Conservation (phyloP, 2,888 invertebrate genomes). For the Julus scanicus region DNA sequence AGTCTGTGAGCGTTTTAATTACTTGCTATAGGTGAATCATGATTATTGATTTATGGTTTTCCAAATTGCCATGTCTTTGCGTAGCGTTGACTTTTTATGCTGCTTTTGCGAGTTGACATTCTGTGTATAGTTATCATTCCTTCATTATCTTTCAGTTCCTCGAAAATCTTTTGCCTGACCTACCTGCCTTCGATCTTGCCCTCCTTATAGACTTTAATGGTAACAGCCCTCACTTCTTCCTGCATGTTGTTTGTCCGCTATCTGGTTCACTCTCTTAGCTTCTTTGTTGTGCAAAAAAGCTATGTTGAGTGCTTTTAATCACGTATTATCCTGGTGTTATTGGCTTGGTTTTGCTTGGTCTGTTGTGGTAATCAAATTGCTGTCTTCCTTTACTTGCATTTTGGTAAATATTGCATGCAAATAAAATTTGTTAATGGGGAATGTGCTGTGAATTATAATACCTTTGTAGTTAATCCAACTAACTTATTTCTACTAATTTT, state of each 20-base stretch:
- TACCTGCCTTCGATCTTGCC: constrained; percentile 55
- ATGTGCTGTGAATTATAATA: too few relatives aligned
- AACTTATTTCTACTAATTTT: neutral
- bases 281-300: neutral
- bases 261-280: neutral
- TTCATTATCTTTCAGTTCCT: constrained; percentile 53
- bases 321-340: neutral
- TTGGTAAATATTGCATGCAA: neutral
- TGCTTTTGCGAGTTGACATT: neutral
- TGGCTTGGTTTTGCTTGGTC: neutral
- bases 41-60: too few relatives aligned
- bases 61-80: neutral
- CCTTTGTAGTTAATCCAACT: neutral
- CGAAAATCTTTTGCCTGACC: constrained; percentile 56
- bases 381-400: neutral
- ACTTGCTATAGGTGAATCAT: too few relatives aligned
- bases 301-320: neutral
- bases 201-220: constrained; percentile 54
- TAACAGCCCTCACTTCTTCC: constrained; percentile 52
- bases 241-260: constrained; percentile 44
- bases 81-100: constrained; percentile 36
- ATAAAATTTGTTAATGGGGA: neutral
- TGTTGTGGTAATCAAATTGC: neutral
- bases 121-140: constrained; percentile 20
- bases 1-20: too few relatives aligned